These are phyloP conservation scores for Dolichotis patagonum DNA, from an alignment of 2,113 vertebrate genomes.

Conservation along the genomic window DNA sequence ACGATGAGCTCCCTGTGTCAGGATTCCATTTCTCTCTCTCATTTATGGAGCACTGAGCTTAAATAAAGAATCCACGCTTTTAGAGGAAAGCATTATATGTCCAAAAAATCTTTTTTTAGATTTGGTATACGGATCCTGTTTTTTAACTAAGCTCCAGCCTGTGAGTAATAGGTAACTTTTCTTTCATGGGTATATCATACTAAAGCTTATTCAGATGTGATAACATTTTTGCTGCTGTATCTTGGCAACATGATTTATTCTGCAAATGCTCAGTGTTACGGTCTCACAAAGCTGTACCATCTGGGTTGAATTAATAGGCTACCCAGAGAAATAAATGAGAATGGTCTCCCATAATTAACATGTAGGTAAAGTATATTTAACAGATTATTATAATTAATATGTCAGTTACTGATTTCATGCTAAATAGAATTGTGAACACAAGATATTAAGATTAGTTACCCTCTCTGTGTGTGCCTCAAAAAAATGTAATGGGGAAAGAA, in stretches of 20 bases:
- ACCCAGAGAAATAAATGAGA: conserved; percentile 90
- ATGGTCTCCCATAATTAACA: conserved; percentile 90
- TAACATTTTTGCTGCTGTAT: conserved; percentile 89
- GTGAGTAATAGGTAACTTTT: conserved; percentile 84
- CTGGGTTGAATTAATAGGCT: conserved; percentile 91
- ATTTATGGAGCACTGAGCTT: conserved; percentile 73
- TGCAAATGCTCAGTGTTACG: conserved; percentile 86
- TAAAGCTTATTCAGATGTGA: conserved; percentile 88
- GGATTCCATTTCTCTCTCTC: conserved; percentile 62
- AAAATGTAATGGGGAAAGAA: conserved; percentile 78
- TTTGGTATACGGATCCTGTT: conserved; percentile 72
- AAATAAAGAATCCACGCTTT: conserved; percentile 78
- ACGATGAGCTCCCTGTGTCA: background rate
- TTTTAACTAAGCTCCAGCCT: conserved; percentile 75
- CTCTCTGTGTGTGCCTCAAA: conserved; percentile 70
- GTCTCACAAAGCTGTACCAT: conserved; percentile 89
- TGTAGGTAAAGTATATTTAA: conserved; percentile 91
- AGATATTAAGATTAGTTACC: conserved; percentile 87
- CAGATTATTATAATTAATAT: conserved; percentile 92
- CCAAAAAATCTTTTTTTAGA: conserved; percentile 24
- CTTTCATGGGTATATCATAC: conserved; percentile 83
- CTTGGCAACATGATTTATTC: conserved; percentile 92
- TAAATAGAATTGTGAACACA: conserved; percentile 88
- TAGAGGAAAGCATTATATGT: conserved; percentile 58
- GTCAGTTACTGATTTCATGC: conserved; percentile 89